Evolutionary conservation across 2,888 invertebrate genomes (phyloP).

Genomic region (Julus scanicus): DNA sequence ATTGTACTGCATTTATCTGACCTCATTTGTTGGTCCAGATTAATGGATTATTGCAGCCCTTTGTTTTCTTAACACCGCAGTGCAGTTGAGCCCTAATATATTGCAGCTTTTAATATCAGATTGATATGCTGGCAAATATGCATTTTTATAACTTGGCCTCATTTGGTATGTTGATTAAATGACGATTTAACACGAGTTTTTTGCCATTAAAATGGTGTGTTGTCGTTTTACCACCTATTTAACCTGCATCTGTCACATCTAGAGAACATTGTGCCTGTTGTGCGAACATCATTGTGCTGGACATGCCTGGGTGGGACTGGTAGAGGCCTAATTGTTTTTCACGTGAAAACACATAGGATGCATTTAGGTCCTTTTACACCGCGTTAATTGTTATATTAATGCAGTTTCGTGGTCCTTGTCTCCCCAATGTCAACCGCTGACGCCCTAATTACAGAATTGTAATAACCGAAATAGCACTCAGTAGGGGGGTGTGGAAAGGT

Average conservation of each 20-base stretch:
- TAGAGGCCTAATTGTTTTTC: constrained; percentile 4
- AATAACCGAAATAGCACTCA: constrained; percentile 45
- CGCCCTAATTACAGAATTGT: constrained; percentile 43
- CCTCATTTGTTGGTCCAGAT: background rate
- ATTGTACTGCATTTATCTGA: background rate
- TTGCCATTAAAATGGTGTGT: background rate
- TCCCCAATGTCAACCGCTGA: constrained; percentile 17
- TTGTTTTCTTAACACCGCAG: background rate
- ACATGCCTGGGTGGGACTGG: constrained; percentile 19
- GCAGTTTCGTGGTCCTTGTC: constrained; percentile 45
- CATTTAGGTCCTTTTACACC: constrained; percentile 6
- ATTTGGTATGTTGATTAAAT: background rate
- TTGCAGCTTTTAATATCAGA: background rate
- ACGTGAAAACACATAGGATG: constrained; percentile 13
- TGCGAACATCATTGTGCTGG: background rate
- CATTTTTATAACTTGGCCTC: background rate
- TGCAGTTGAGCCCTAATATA: background rate
- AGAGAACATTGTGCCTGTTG: background rate
- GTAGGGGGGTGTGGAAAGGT: background rate
- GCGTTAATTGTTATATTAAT: constrained; percentile 41
- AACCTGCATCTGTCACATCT: background rate
- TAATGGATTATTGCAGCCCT: background rate
- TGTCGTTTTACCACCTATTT: background rate
- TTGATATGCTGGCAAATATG: background rate
- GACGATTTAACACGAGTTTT: background rate